A percentile compares a stretch with the other conserved stretches of the same genome.
These are phyloP conservation scores for Stenurella melanura DNA, from an alignment of 2,888 invertebrate species.

Conservation along the genomic window DNA sequence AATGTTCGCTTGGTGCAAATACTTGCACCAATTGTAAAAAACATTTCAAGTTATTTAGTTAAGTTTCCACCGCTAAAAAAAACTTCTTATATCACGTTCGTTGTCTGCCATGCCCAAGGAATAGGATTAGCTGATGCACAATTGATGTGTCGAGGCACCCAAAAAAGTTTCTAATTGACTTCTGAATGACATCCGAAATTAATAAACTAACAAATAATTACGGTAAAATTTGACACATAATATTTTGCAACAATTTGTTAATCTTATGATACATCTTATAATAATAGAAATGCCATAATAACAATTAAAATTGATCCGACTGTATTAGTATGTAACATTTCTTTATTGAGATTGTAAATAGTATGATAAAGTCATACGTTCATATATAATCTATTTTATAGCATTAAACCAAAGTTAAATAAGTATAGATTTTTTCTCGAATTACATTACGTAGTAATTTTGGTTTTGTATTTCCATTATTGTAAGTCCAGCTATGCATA, in stretches of 20 bases:
- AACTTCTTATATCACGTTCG: no score
- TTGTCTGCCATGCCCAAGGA: no score
- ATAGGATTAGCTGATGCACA: no score
- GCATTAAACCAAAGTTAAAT: slow-evolving; percentile 50
- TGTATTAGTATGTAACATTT: neutral
- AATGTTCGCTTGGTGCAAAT: no score
- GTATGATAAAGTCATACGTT: neutral
- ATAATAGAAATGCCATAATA: slow-evolving; percentile 3
- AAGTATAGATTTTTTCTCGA: slow-evolving; percentile 34
- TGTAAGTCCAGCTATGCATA: slow-evolving; percentile 42
- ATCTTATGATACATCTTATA: neutral
- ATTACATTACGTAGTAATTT: slow-evolving; percentile 39
- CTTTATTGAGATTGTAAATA: neutral
- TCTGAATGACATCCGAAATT: no score
- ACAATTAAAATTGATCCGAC: slow-evolving; percentile 1
- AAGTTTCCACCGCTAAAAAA: no score
- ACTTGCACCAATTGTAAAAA: no score
- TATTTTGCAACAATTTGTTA: neutral
- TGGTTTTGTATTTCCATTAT: slow-evolving; percentile 43
- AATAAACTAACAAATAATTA: no score
- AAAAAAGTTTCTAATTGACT: no score
- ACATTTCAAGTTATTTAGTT: no score
- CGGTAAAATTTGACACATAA: neutral
- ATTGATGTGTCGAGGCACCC: no score
- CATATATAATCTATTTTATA: slow-evolving; percentile 22